Conservation (phyloP, 1,140 invertebrate genomes). For the Temnothorax nylanderi region DNA sequence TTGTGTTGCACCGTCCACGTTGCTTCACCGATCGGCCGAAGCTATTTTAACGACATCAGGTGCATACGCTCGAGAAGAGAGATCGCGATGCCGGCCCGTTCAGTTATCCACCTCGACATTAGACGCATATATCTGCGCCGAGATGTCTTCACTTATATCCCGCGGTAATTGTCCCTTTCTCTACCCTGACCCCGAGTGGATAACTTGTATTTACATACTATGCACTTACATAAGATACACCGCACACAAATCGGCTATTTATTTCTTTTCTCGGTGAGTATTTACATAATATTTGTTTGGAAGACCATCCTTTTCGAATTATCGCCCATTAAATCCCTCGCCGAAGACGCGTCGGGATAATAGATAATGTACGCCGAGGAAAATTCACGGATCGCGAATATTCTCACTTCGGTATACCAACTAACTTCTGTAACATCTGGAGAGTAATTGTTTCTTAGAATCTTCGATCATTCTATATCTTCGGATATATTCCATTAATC, state of each 20-base stretch:
- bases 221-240: background rate
- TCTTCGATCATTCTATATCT: background rate
- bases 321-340: background rate
- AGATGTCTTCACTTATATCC: background rate
- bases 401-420: background rate
- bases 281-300: slow-evolving; percentile 3
- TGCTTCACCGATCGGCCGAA: slow-evolving; percentile 23
- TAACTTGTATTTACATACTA: background rate
- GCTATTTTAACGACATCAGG: slow-evolving; percentile 28
- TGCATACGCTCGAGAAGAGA: background rate
- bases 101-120: background rate
- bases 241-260: background rate
- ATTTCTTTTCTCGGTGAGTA: background rate
- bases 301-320: background rate
- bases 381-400: background rate
- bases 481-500: background rate
- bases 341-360: background rate
- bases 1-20: background rate
- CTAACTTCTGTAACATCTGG: background rate
- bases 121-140: background rate
- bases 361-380: background rate
- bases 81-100: slow-evolving; percentile 14
- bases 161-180: slow-evolving; percentile 11
- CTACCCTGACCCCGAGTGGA: background rate
- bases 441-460: background rate